Evolutionary conservation across 2,888 invertebrate species (phyloP).

Genomic region (Clunio marinus): DNA sequence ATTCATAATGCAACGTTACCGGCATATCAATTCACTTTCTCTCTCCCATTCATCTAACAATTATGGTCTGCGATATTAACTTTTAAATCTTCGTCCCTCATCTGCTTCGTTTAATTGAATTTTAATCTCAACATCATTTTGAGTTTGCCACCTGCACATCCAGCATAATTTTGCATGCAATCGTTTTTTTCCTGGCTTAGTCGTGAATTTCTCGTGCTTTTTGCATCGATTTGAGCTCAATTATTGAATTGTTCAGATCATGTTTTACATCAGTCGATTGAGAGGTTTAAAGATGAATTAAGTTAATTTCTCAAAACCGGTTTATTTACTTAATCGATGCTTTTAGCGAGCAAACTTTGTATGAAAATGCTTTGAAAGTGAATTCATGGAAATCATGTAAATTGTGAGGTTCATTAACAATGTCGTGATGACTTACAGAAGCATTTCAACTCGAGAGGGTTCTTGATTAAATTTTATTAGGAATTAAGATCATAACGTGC

Average conservation of each 20-base stretch:
- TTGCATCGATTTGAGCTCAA: too few species aligned
- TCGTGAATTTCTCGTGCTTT: not conserved
- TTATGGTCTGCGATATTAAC: too few species aligned
- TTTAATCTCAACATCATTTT: not conserved
- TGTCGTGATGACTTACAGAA: conserved; percentile 9
- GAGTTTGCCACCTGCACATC: not conserved
- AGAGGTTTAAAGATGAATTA: not conserved
- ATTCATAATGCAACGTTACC: not conserved
- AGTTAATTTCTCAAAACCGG: not conserved
- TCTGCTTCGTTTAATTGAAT: not conserved
- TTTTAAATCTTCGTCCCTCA: not conserved
- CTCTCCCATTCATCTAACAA: too few species aligned
- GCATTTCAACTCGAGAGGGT: too few species aligned
- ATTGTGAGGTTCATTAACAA: conserved; percentile 8
- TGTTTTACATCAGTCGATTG: not conserved
- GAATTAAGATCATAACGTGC: too few species aligned
- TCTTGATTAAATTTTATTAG: not conserved
- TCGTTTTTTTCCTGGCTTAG: not conserved
- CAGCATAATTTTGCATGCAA: not conserved
- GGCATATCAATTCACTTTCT: too few species aligned
- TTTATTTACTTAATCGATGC: not conserved
- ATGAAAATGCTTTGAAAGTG: not conserved
- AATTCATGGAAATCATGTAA: not conserved
- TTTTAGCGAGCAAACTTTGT: not conserved
- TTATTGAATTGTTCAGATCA: not conserved